Base-by-base conservation (phyloP, 2,888 invertebrate genomes). In the Caradrina clavipalpis region DNA sequence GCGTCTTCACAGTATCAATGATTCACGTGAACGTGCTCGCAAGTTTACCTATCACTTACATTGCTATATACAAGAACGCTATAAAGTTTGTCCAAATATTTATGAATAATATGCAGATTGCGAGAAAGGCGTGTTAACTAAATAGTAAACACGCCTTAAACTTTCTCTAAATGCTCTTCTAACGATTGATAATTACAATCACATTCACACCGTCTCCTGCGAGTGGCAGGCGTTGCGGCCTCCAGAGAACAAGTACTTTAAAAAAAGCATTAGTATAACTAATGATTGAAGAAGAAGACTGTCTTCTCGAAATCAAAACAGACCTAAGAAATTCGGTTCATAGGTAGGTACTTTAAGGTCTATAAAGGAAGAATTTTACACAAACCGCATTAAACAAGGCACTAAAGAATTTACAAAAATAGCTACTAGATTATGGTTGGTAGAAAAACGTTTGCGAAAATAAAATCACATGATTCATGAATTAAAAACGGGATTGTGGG, bases 21-120 rank as follows among this genome's bases (percentile, higher is more conserved):
- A 83, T 84, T 83, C 85, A 82, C 73, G 71, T 71, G 68, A 76
- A 74, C 81, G 67, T 82, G 71, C 57, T 56, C 72, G 50, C 51
- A 84, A 78, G 73, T 84, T 83, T 70, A 76, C 74, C 82, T 82
- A 82, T 80, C 82, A 80, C 78, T 84, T 82, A 80, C 74, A 68
- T 69, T 77, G 65, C 75, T 80, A 73, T 80, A 72, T 75, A 75
- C 76, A 73, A 70, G 72, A 69, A 62, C 69, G 49, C 59, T 57
- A 72, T 67, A 64, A 73, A 83, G 66, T 73, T 80, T 39, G 54
- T 26, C 66, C 76, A 64, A 69, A 82, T 82, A 68, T 75, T 80
- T 74, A 73, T 67, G 67, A 80, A 76, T 67, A 69, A 56, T 66
- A 77, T 70, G 71, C 56, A 73, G 26, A 73, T 72, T 56, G 31